Evolutionary conservation across 2,797 vertebrate species (phyloP), one percentile per base, ranked within the genome.

Genomic region (Danio tinwini): DNA sequence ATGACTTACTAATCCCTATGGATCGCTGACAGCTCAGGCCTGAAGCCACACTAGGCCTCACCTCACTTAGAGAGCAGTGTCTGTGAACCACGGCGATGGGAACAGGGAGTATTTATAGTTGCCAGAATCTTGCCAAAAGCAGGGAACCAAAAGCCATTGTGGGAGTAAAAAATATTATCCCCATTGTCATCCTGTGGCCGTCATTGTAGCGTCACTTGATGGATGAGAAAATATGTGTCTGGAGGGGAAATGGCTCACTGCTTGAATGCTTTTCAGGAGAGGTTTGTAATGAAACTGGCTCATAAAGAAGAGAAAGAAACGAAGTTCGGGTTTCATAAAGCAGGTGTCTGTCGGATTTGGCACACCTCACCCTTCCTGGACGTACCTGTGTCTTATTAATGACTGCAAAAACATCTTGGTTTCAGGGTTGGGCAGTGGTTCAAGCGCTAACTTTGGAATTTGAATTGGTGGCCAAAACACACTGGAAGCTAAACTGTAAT

Each of bases 11-110:
- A 93, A 94, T 92, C 92, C 90, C 91, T 91, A 87, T 80, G 88
- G 91, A 84, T 79, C 80, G 87, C 91, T 93, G 94, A 95, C 92
- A 94, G 91, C 84, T 93, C 78, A 88, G 90, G 90, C 93, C 94
- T 90, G 85, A 85, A 95, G 91, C 89, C 87, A 90, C 86, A 79
- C 65, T 83, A 81, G 83, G 84, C 88, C 86, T 87, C 80, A 90
- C 91, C 92, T 89, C 90, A 88, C 88, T 83, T 83, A 87, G 86
- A 87, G 86, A 87, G 86, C 72, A 70, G 47, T 55, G 74, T 68
- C 76, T 72, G 65, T 73, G 78, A 37, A 55, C 61, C 42, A 72
- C 61, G 49, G 42, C 7, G 5, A 64, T 53, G 62, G 61, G 70
- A 69, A 68, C 55, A 5, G 5, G 7, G 58, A 56, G 80, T 77